Evolutionary conservation across 1,140 invertebrate genomes (phyloP), one percentile per base, ranked within the genome.

Genomic region (Venustaconcha ellipsiformis): DNA sequence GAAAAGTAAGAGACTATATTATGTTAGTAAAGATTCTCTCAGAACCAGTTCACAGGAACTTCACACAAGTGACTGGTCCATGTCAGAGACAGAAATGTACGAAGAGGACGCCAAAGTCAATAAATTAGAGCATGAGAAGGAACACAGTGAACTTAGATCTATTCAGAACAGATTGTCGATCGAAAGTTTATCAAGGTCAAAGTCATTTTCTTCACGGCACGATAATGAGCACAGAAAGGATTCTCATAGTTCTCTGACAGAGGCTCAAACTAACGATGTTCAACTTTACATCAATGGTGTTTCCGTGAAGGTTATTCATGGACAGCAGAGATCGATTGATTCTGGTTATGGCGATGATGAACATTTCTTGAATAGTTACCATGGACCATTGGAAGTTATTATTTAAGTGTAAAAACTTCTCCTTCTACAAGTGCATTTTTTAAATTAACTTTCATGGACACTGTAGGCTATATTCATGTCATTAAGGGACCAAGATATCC

Each of bases 1-100:
- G 58, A 88, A 88, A 80, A 82, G 76, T 76, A 85, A 84, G 64
- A 80, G 84, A 57, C 75, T 82, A 15, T 83, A 87, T 60, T 81
- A 82, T 56, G 78, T 78, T 60, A 82, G 80, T 72, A 78, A 75
- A 57, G 78, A 81, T 55, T 83, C 80, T 20, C 48, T 84, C 1
- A 67, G 73, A 8, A 72, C 74, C 18, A 86, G 84, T 69, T 79
- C 78, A 20, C 74, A 73, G 23, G 79, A 81, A n/a, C 55, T 82
- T 55, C 74, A 81, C 57, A 78, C 76, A 56, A 81, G 79, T 67
- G 80, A 83, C 70, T 83, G 76, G 72, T 83, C 82, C 58, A 76
- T 85, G 62, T 83, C 82, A 12, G 84, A 85, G 71, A 85, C 82
- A 0, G 80, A 85, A 26, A 85, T 85, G 80, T 85, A 79, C 71